These are phyloP conservation scores for Hiodon tergisus DNA, from an alignment of 2,113 vertebrate genomes.

Conservation along the genomic window DNA sequence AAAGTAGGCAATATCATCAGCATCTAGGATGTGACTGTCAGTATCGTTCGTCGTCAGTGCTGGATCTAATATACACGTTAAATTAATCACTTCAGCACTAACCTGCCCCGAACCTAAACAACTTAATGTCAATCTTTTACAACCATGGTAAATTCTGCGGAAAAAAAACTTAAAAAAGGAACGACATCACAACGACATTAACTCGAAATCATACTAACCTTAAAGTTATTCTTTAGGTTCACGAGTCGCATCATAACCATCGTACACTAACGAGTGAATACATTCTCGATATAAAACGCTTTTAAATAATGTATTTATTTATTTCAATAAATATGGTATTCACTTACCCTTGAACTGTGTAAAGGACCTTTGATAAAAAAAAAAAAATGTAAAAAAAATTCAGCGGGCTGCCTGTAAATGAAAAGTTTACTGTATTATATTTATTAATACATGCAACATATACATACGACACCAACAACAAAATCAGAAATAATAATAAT, in stretches of 20 bases:
- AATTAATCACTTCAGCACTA: slow-evolving; percentile 8
- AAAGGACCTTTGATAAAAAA: background rate
- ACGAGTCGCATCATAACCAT: too few species aligned
- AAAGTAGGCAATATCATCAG: background rate
- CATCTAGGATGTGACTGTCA: background rate
- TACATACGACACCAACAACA: background rate
- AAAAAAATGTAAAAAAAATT: slow-evolving; percentile 3
- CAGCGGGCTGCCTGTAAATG: slow-evolving; percentile 4
- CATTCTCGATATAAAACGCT: too few species aligned
- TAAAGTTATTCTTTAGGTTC: too few species aligned
- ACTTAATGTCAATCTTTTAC: too few species aligned
- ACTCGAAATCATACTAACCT: too few species aligned
- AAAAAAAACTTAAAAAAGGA: too few species aligned
- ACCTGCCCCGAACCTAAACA: background rate
- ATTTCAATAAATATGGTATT: too few species aligned
- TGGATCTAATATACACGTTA: slow-evolving; percentile 11
- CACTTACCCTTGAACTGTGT: too few species aligned
- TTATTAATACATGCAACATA: background rate
- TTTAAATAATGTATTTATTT: too few species aligned
- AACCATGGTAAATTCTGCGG: too few species aligned
- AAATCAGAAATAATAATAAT: background rate
- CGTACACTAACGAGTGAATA: too few species aligned
- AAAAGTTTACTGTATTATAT: background rate
- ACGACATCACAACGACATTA: too few species aligned
- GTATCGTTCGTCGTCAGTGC: background rate